These are phyloP conservation scores for Xenus cinereus DNA, from an alignment of 2,113 vertebrate genomes.

Conservation along the genomic window DNA sequence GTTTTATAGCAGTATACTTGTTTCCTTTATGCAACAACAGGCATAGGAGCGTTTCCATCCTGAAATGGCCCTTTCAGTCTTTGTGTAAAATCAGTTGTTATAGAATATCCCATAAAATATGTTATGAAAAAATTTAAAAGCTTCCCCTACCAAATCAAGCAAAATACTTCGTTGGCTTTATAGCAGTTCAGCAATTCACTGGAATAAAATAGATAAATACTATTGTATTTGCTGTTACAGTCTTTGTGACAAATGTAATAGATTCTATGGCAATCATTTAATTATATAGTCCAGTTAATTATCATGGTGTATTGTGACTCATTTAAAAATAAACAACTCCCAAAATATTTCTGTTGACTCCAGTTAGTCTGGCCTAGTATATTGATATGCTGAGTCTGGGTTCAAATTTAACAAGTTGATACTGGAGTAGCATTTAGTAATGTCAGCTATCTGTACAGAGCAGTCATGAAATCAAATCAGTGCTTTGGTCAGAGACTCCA, in stretches of 20 bases:
- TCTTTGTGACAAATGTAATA: not conserved
- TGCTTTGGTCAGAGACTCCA: constrained; percentile 64
- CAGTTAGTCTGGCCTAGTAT: constrained; percentile 91
- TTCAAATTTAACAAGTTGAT: constrained; percentile 95
- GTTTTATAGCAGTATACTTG: not conserved
- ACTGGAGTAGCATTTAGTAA: constrained; percentile 86
- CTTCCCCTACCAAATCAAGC: not conserved
- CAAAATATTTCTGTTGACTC: constrained; percentile 94
- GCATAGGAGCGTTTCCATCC: not conserved
- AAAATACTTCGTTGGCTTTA: not conserved
- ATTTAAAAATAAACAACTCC: constrained; percentile 93
- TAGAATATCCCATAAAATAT: not conserved
- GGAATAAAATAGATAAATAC: not conserved
- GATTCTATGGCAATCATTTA: constrained; percentile 42
- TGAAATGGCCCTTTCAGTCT: not conserved
- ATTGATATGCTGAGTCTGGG: constrained; percentile 81
- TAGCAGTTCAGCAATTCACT: not conserved
- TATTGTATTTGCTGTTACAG: not conserved
- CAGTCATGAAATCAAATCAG: constrained; percentile 79
- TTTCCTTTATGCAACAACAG: not conserved
- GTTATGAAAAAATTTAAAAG: not conserved
- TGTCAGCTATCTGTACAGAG: constrained; percentile 82
- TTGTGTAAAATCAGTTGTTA: not conserved
- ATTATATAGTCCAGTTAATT: constrained; percentile 85
- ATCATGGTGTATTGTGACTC: constrained; percentile 80